These are phyloP conservation scores for Nettapus auritus DNA, from an alignment of 2,113 vertebrate species.

Conservation along the genomic window DNA sequence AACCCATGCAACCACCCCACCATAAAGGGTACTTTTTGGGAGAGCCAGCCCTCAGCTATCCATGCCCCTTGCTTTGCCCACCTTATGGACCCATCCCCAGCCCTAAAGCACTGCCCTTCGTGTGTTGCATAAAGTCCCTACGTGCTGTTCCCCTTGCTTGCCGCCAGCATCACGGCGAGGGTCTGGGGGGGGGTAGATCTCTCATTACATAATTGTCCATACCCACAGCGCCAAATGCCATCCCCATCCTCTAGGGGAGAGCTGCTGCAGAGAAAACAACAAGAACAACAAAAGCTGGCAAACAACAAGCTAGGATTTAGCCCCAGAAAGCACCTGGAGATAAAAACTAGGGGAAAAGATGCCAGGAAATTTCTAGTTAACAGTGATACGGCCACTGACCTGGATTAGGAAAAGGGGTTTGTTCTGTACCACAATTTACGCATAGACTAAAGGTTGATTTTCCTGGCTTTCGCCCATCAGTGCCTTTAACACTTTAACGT, in stretches of 20 bases:
- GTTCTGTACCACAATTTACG: background rate
- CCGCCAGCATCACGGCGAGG: background rate
- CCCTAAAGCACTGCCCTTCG: accelerated
- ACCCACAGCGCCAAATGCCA: background rate
- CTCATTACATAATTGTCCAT: slow-evolving; percentile 48
- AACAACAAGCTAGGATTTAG: background rate
- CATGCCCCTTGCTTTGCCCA: background rate
- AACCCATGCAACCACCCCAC: background rate
- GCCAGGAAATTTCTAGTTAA: background rate
- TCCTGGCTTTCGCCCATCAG: background rate
- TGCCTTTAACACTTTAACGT: accelerated
- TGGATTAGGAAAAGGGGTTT: background rate
- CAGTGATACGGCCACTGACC: background rate
- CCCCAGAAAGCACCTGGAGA: slow-evolving; percentile 5
- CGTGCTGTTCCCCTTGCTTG: background rate
- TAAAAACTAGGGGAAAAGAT: background rate
- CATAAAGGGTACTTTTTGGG: background rate
- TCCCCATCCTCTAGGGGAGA: background rate
- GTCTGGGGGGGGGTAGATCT: background rate
- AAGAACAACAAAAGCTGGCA: background rate
- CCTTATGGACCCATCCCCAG: accelerated
- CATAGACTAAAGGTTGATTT: background rate
- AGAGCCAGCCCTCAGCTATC: background rate
- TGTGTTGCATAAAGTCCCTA: background rate
- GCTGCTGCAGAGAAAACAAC: background rate